Conservation (phyloP, 2,113 vertebrate species). For the Oncorhynchus keta region DNA sequence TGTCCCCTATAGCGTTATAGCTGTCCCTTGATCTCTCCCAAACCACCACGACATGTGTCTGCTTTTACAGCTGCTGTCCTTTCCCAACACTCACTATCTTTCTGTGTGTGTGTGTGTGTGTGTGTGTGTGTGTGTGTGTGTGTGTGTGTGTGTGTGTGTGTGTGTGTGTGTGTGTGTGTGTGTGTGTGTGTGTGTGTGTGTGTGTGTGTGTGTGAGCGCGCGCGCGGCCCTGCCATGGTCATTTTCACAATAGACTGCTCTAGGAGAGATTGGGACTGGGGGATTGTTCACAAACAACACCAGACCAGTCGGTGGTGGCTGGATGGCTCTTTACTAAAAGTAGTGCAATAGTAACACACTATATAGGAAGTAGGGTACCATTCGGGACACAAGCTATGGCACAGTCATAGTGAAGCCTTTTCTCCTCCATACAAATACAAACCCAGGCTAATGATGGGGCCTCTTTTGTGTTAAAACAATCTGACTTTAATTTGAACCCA, state of each 20-base stretch:
- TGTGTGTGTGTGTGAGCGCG: too few relatives aligned
- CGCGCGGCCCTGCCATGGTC: neutral
- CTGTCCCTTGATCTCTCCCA: constrained; percentile 8
- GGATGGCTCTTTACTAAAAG: neutral
- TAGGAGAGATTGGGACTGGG: neutral
- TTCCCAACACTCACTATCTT: constrained; percentile 19
- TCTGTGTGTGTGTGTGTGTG: too few relatives aligned
- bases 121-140: too few relatives aligned
- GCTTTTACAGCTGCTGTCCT: constrained; percentile 65
- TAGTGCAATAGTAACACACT: too few relatives aligned
- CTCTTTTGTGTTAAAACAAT: constrained; percentile 14
- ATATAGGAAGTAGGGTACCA: neutral
- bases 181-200: too few relatives aligned
- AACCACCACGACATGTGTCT: constrained; percentile 29
- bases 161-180: too few relatives aligned
- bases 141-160: too few relatives aligned
- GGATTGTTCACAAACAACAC: neutral
- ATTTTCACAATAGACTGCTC: constrained; percentile 15
- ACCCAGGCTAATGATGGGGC: constrained; percentile 12
- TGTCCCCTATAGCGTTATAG: neutral
- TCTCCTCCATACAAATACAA: constrained; percentile 39
- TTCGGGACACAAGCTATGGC: neutral
- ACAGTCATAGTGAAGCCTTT: neutral
- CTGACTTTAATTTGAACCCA: constrained; percentile 22
- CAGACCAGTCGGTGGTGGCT: neutral